phyloP scores from a whole-genome alignment of 2,113 vertebrate species.

The Tichodroma muraria region DNA sequence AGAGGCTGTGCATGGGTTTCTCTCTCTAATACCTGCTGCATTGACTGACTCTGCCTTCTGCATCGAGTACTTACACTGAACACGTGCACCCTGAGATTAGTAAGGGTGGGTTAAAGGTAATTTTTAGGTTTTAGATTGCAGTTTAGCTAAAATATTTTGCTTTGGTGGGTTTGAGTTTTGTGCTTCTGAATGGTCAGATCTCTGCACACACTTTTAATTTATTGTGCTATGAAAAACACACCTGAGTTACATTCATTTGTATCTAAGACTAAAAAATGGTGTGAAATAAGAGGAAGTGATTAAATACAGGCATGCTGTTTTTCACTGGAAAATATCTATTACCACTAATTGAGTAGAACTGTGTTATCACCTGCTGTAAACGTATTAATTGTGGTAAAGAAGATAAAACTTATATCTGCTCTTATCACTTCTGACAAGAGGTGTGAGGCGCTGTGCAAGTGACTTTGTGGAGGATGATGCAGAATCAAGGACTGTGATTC shows the following conservation, averaged over 20 bases:
- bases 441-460: neutral
- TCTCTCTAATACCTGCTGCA: neutral
- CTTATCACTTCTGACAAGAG: neutral
- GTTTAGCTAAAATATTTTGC: neutral
- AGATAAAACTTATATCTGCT: neutral
- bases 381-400: neutral
- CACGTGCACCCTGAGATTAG: neutral
- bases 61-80: neutral
- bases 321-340: neutral
- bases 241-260: neutral
- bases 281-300: neutral
- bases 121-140: neutral
- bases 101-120: neutral
- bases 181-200: neutral
- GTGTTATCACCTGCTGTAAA: neutral
- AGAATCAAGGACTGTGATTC: neutral
- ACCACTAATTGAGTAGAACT: neutral
- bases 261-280: neutral
- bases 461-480: neutral
- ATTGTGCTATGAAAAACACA: neutral
- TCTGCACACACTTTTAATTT: neutral
- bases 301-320: neutral
- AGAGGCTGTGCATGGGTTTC: neutral
- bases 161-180: neutral
- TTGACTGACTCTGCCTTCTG: neutral